Evolutionary conservation across 2,888 invertebrate species (phyloP).

Genomic region (Xylota sylvarum): DNA sequence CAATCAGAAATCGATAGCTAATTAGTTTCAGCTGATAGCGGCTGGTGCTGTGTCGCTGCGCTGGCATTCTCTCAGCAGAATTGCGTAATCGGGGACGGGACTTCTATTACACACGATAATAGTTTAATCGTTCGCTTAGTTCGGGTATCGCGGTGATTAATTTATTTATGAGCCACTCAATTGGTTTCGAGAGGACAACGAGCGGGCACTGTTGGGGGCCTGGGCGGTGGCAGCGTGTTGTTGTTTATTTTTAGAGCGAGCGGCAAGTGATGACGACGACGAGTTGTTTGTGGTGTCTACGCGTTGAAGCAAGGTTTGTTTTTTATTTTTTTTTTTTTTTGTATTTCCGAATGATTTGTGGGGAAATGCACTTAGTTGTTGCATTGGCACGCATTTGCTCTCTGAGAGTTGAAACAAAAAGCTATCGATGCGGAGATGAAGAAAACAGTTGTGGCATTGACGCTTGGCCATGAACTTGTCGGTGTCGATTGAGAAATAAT

Average conservation of each 20-base stretch:
- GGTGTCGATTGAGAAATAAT: constrained; percentile 29
- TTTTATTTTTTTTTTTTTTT: constrained; percentile 20
- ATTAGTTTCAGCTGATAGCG: constrained; percentile 65
- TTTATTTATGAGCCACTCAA: constrained; percentile 64
- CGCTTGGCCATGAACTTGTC: constrained; percentile 66
- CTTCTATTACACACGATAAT: constrained; percentile 39
- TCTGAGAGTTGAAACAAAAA: neutral
- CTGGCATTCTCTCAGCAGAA: constrained; percentile 26
- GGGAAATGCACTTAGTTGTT: constrained; percentile 52
- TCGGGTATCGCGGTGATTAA: constrained; percentile 60
- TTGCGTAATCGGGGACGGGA: constrained; percentile 60
- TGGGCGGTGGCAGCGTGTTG: constrained; percentile 28
- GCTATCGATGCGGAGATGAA: neutral
- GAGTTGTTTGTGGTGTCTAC: constrained; percentile 68
- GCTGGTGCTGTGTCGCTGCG: constrained; percentile 30
- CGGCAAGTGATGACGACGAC: constrained; percentile 48
- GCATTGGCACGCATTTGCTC: constrained; percentile 42
- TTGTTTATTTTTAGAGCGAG: constrained; percentile 63
- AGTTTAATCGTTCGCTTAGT: constrained; percentile 58
- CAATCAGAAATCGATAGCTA: constrained; percentile 32
- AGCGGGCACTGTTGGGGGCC: constrained; percentile 20
- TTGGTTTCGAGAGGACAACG: constrained; percentile 44
- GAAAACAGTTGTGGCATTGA: constrained; percentile 41
- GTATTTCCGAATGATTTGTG: constrained; percentile 45
- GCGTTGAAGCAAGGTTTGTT: constrained; percentile 63